Base-by-base conservation (phyloP, 2,113 vertebrate species). In the Megaceryle maxima region DNA sequence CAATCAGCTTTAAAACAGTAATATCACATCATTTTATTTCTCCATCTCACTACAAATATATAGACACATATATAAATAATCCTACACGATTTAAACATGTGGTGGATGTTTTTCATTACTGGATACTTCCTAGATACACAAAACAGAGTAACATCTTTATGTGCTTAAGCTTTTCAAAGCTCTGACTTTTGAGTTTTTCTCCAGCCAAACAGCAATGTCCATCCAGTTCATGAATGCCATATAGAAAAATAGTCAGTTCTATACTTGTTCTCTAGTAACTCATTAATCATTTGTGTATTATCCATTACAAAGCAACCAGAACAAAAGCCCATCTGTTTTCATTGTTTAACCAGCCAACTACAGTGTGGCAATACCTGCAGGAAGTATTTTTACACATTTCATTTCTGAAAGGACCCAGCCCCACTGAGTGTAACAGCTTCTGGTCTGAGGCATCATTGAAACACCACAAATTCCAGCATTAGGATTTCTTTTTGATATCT, bases 281-380 rank as follows among this genome's bases (percentile, higher is more conserved):
- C 97, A 97, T 97, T 97, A 97, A 98, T 98, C 97, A 94, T 84
- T 39, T 39, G 63, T 87, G 46, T 53, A 86, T 96, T 94, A 93
- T 35, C 59, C 51, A 16, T 88, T 96, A 97, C 95, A 94, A 82
- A 79, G 88, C 87, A 92, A 76, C 75, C 50, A 64, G 94, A 89
- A 96, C 82, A 96, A 89, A 96, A 92, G 37, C 56, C 66, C 5
- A 2, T 62, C 92, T 95, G 73, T 92, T 97, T 94, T 64, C 95
- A 91, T 69, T 96, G 92, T 89, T 94, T 77, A 85, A 93, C 79
- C 67, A 88, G 96, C 91, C 97, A 37, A 92, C 94, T 75, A 12
- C 83, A 73, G 70, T 20, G 28, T 62, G 67, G 80, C 51, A 73
- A 84, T 72, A 72, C 33, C 78, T 92, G 64, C 46, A 84, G 59